These are phyloP conservation scores for Coilia nasus DNA, from an alignment of 2,797 vertebrate genomes.

Conservation along the genomic window DNA sequence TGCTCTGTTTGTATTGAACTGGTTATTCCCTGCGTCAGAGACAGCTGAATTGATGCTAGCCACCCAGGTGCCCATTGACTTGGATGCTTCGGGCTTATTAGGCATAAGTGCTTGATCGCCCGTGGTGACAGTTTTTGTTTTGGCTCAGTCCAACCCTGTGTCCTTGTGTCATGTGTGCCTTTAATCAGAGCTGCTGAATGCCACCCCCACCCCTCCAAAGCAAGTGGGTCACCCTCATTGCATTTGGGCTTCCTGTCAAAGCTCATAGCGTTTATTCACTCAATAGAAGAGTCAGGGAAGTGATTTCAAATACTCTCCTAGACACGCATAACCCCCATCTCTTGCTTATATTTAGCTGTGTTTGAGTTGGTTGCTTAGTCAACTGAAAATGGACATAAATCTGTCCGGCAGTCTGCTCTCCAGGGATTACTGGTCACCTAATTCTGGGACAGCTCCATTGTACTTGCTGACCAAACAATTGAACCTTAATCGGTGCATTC, in stretches of 20 bases:
- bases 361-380: not conserved
- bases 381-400: conserved; percentile 22
- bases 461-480: conserved; percentile 15
- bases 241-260: conserved; percentile 20
- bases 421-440: conserved; percentile 26
- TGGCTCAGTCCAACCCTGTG: not conserved
- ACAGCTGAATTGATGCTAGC: not conserved
- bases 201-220: not conserved
- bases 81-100: not conserved
- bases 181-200: not conserved
- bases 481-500: not conserved
- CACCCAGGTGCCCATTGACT: not conserved
- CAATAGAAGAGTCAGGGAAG: not conserved
- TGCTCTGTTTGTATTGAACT: conserved; percentile 1
- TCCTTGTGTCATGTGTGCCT: not conserved
- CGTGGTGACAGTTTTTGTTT: conserved; percentile 6
- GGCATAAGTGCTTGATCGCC: conserved; percentile 2
- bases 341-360: conserved; percentile 7
- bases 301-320: not conserved
- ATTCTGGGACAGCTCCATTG: not conserved
- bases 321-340: not conserved
- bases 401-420: conserved; percentile 19
- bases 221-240: not conserved
- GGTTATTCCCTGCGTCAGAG: not conserved
- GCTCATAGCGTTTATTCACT: not conserved